A percentile compares a stretch with the other conserved stretches of the same genome.
Evolutionary conservation across 2,888 invertebrate species (phyloP).

Genomic region (Stenoptilia bipunctidactyla): DNA sequence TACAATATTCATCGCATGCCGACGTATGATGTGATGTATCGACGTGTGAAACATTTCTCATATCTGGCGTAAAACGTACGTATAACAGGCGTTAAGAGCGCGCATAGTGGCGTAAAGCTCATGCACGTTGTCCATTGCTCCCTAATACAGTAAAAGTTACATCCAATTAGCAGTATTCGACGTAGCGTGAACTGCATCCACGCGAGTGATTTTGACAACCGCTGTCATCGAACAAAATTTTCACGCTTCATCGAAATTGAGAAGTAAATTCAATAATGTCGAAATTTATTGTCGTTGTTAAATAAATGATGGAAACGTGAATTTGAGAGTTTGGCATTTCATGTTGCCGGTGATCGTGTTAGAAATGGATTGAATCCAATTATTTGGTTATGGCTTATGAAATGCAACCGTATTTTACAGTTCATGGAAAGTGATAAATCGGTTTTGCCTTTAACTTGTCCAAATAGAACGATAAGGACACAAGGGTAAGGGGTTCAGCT

Average conservation of each 20-base stretch:
- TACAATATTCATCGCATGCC: conserved; percentile 29
- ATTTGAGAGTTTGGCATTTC: background rate
- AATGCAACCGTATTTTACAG: too few relatives aligned
- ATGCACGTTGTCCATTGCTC: conserved; percentile 20
- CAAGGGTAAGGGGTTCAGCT: too few relatives aligned
- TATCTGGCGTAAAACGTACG: too few relatives aligned
- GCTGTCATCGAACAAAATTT: conserved; percentile 30
- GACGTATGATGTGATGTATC: conserved; percentile 26
- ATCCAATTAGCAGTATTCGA: conserved; percentile 56
- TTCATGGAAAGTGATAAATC: too few relatives aligned
- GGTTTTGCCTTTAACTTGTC: too few relatives aligned
- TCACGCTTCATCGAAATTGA: background rate
- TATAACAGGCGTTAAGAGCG: too few relatives aligned
- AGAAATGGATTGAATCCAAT: too few relatives aligned
- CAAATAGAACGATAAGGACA: too few relatives aligned
- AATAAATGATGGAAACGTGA: conserved; percentile 1
- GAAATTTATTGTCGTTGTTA: background rate
- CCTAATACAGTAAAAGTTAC: conserved; percentile 38
- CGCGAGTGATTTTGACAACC: conserved; percentile 45
- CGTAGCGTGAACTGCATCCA: conserved; percentile 40
- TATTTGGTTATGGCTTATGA: too few relatives aligned
- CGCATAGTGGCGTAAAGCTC: background rate
- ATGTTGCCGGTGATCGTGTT: too few relatives aligned
- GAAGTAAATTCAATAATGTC: background rate
- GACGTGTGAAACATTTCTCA: conserved; percentile 24